Percentiles rank a stretch among this genome's conserved stretches.
phyloP scores from a whole-genome alignment of 2,797 vertebrate genomes.

The Podargus strigoides region DNA sequence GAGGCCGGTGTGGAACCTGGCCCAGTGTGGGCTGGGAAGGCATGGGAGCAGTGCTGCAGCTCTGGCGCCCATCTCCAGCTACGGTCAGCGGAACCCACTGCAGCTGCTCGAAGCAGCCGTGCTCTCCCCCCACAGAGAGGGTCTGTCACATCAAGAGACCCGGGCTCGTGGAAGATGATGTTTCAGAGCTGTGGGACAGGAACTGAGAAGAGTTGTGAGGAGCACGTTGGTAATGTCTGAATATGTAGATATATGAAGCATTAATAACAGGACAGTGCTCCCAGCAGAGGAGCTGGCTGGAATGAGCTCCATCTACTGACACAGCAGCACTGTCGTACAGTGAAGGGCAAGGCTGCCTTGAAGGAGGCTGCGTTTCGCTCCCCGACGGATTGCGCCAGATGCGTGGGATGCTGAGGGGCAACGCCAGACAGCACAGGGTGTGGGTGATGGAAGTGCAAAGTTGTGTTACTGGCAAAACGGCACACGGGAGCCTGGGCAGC shows the following conservation, averaged over 20 bases:
- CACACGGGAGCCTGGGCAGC: background rate
- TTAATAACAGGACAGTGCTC: background rate
- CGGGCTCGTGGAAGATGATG: accelerated
- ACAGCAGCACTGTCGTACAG: background rate
- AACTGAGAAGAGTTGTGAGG: background rate
- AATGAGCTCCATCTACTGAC: background rate
- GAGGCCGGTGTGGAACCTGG: accelerated
- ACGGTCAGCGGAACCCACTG: background rate
- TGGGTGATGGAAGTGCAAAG: background rate
- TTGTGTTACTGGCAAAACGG: background rate
- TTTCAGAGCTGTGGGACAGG: background rate
- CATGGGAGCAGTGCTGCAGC: accelerated
- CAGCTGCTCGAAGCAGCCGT: accelerated
- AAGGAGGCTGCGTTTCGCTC: accelerated
- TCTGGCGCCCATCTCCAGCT: too few relatives aligned
- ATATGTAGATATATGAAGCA: accelerated
- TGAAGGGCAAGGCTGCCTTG: accelerated
- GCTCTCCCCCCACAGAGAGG: background rate
- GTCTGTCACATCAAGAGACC: background rate
- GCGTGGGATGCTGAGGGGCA: background rate
- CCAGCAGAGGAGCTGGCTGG: background rate
- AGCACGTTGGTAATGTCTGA: background rate
- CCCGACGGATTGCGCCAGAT: accelerated
- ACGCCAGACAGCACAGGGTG: background rate
- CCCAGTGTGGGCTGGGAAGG: accelerated